Base-by-base conservation (phyloP, 2,888 invertebrate genomes). In the Orgyia antiqua region DNA sequence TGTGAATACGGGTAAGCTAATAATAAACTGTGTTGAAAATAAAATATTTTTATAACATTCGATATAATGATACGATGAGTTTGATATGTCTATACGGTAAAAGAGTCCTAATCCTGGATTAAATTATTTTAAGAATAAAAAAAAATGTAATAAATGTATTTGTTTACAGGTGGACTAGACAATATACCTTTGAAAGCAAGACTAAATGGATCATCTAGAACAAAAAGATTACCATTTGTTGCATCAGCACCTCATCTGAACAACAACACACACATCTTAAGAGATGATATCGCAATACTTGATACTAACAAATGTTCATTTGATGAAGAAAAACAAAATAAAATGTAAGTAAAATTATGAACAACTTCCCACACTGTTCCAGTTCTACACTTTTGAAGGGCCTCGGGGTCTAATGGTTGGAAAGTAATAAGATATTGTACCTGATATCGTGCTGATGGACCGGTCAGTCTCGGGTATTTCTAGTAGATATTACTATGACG, bases 181-280 rank as follows among this genome's bases (percentile, higher is more conserved):
- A 52, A 45, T 9, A 39, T 36, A 7, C 5, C 59, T 0, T 24
- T 58, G 3, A 60, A 45, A 10, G n/a, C 30, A 1, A 68, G 55
- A 10, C 10, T 3, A 4, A 56, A 58, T 2, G 31, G 33, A 0
- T 46, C 66, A 0, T 39, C 45, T 0, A 54, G 20, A 1, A 57
- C 58, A 2, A 71, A 69, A 17, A 58, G 82, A 0, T 58, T 84
- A 0, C 83, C 80, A 0, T 50, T 68, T 0, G 84, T 84, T 4
- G 79, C 67, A 32, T 84, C 84, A 0, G 84, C 84, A 0, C 84
- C 84, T 0, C 84, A 80, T 29, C 58, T 84, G 1, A 74, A 79
- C 52, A 78, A 82, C 36, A 77, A 80, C 25, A 33, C 55, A 0
- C 53, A 45, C 1, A 10, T 44, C 2, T 20, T 52, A 1, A 40